phyloP scores from a whole-genome alignment of 2,888 invertebrate genomes.

The Nowickia ferox region DNA sequence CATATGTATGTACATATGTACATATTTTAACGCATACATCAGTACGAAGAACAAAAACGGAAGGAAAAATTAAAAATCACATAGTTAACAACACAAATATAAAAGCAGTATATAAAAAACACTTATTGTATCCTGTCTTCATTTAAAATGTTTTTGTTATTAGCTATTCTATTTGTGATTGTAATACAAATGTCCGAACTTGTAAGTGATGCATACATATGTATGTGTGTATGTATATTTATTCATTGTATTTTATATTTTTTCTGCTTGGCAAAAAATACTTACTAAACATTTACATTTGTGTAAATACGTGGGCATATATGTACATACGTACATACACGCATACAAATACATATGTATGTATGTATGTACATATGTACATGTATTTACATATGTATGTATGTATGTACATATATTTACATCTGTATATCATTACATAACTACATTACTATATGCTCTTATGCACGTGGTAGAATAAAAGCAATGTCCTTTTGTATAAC shows the following conservation, averaged over 20 bases:
- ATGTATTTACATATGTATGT: neutral
- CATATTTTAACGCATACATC: constrained; percentile 1
- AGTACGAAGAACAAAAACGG: neutral
- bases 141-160: constrained; percentile 57
- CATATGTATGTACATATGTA: neutral
- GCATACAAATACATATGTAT: too few species aligned
- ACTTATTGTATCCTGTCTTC: constrained; percentile 39
- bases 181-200: constrained; percentile 65
- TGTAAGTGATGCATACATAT: constrained; percentile 56
- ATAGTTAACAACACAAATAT: constrained; percentile 23
- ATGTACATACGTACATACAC: neutral
- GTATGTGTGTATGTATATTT: neutral
- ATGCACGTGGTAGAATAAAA: neutral
- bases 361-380: neutral
- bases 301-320: neutral
- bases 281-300: neutral
- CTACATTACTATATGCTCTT: constrained; percentile 5
- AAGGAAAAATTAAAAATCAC: constrained; percentile 17
- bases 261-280: neutral
- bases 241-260: neutral
- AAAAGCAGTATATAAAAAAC: constrained; percentile 27
- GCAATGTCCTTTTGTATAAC: neutral
- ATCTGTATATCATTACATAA: constrained; percentile 3
- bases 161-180: constrained; percentile 46
- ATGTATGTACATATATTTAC: neutral